phyloP scores from a whole-genome alignment of 2,797 vertebrate genomes.

The Cercopithecus hamlyni region DNA sequence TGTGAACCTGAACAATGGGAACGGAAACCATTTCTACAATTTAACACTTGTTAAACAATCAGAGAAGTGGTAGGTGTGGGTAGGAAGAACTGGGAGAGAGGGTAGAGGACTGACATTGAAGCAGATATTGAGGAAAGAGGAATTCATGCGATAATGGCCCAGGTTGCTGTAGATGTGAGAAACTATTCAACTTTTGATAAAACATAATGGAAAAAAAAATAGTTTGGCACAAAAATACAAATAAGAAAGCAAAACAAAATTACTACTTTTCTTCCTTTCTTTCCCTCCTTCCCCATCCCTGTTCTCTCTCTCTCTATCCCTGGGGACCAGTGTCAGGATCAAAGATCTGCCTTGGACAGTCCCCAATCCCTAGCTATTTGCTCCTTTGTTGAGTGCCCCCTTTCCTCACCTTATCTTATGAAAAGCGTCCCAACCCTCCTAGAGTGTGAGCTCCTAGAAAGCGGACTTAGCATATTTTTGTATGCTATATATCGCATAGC shows the following conservation, averaged over 20 bases:
- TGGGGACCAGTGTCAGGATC: background rate
- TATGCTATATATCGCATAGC: background rate
- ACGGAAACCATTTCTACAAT: background rate
- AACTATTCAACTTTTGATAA: background rate
- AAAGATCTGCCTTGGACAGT: background rate
- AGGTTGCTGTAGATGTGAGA: background rate
- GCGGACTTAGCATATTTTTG: background rate
- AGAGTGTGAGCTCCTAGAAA: background rate
- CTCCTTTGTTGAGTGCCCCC: background rate
- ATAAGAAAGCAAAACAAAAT: background rate
- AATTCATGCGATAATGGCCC: background rate
- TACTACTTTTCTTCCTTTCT: background rate
- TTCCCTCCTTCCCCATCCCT: background rate
- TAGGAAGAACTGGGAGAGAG: background rate
- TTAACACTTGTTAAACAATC: background rate
- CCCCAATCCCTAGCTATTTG: background rate
- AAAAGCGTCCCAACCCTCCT: background rate
- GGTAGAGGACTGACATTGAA: background rate
- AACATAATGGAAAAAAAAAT: background rate
- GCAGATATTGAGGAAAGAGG: background rate
- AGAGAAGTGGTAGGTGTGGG: background rate
- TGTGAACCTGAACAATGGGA: background rate
- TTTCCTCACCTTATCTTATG: background rate
- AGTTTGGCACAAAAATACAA: background rate
- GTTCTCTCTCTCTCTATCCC: background rate